Evolutionary conservation across 2,888 invertebrate species (phyloP).

Genomic region (Cerceris ruficornis): DNA sequence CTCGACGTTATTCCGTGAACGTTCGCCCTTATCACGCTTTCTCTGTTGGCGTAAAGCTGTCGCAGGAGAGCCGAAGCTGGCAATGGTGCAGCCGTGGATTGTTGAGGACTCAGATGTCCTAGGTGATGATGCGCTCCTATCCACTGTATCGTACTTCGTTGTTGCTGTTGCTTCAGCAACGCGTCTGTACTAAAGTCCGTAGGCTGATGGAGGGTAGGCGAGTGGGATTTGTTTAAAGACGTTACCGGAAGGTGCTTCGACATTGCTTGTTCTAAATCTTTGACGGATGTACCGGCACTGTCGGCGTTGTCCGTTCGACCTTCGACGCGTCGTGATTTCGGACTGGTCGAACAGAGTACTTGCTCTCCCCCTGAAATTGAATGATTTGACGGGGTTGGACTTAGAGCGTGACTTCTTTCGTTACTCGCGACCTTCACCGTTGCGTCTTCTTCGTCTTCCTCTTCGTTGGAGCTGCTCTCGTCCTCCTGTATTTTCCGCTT

Average conservation of each 20-base stretch:
- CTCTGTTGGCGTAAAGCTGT: slow-evolving; percentile 93
- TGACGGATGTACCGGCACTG: slow-evolving; percentile 87
- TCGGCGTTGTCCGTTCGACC: slow-evolving; percentile 70
- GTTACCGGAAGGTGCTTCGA: slow-evolving; percentile 92
- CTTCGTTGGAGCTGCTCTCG: slow-evolving; percentile 71
- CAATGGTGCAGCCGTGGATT: slow-evolving; percentile 85
- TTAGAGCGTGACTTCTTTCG: slow-evolving; percentile 82
- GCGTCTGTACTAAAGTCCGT: slow-evolving; percentile 95
- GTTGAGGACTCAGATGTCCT: slow-evolving; percentile 85
- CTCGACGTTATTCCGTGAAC: slow-evolving; percentile 85
- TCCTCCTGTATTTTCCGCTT: slow-evolving; percentile 85
- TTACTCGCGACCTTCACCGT: slow-evolving; percentile 81
- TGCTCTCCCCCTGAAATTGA: slow-evolving; percentile 82
- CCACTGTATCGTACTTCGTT: slow-evolving; percentile 95
- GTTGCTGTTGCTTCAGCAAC: slow-evolving; percentile 90
- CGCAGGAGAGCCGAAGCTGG: slow-evolving; percentile 95
- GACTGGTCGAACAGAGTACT: slow-evolving; percentile 77
- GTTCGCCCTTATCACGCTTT: slow-evolving; percentile 97
- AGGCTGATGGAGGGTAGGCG: slow-evolving; percentile 86
- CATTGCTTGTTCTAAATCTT: slow-evolving; percentile 98
- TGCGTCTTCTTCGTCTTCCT: slow-evolving; percentile 82
- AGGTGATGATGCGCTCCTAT: slow-evolving; percentile 90
- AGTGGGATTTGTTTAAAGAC: slow-evolving; percentile 82
- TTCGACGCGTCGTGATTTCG: slow-evolving; percentile 75
- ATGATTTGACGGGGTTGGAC: slow-evolving; percentile 86